Conservation (phyloP, 2,113 vertebrate genomes). For the Myotis yumanensis region DNA sequence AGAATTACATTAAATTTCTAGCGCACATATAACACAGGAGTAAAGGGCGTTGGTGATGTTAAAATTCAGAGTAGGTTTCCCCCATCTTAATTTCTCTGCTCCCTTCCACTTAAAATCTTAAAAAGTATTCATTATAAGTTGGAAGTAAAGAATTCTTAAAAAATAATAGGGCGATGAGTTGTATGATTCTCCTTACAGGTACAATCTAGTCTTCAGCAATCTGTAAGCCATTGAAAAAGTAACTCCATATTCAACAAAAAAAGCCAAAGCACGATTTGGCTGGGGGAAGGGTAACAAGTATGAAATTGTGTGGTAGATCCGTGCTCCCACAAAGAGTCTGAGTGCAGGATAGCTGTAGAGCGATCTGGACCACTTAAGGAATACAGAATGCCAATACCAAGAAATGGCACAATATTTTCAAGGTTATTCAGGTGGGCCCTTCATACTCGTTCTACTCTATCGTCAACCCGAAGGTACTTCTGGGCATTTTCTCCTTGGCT, state of each 20-base stretch:
- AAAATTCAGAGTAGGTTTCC: not conserved
- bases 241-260: slow-evolving; percentile 78
- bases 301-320: slow-evolving; percentile 87
- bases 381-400: slow-evolving; percentile 91
- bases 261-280: slow-evolving; percentile 88
- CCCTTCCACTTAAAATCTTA: not conserved
- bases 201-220: slow-evolving; percentile 77
- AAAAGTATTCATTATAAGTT: no score
- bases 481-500: not conserved
- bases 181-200: slow-evolving; percentile 71
- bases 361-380: slow-evolving; percentile 87
- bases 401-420: slow-evolving; percentile 86
- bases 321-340: slow-evolving; percentile 61
- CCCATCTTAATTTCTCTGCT: not conserved
- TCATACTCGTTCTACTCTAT: no score
- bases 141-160: no score
- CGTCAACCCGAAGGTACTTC: not conserved
- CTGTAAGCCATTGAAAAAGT: slow-evolving; percentile 90
- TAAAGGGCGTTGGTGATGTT: not conserved
- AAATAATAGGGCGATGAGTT: not conserved
- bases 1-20: not conserved
- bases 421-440: no score
- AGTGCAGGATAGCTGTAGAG: slow-evolving; percentile 86
- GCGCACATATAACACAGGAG: not conserved
- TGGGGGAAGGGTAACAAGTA: slow-evolving; percentile 90